These are phyloP conservation scores for Aplodontia rufa DNA, from an alignment of 2,113 vertebrate genomes.

Conservation along the genomic window DNA sequence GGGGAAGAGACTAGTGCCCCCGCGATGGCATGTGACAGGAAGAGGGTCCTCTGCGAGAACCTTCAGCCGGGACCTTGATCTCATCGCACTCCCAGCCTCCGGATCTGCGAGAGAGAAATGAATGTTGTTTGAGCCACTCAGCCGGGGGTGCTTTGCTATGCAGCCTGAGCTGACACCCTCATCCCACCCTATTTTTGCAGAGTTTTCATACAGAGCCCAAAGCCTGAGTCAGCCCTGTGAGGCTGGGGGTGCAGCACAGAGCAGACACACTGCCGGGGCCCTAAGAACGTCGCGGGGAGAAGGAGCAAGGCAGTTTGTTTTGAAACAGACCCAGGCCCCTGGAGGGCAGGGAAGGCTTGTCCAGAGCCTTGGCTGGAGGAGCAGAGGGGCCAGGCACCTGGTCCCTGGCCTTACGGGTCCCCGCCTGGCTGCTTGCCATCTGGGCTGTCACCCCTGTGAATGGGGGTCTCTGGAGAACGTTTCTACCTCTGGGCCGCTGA, in stretches of 20 bases:
- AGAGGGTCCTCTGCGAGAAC: background rate
- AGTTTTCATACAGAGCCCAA: background rate
- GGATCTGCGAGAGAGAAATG: background rate
- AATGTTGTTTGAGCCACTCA: background rate
- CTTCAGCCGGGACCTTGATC: background rate
- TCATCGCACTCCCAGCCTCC: background rate
- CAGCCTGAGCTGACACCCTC: background rate
- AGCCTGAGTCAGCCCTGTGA: fast-evolving
- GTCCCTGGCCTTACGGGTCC: fast-evolving
- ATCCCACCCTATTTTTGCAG: background rate
- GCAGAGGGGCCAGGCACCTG: too few relatives aligned
- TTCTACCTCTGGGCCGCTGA: background rate
- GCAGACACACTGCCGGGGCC: background rate
- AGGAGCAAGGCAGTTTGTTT: background rate
- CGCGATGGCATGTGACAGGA: too few relatives aligned
- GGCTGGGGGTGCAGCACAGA: fast-evolving
- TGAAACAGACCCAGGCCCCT: background rate
- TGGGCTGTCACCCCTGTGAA: too few relatives aligned
- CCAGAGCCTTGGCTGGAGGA: background rate
- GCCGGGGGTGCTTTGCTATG: background rate
- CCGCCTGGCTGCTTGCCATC: background rate
- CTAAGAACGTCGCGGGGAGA: background rate
- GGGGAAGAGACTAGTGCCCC: background rate
- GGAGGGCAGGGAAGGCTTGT: background rate
- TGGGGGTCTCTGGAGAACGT: background rate